Evolutionary conservation across 2,888 invertebrate genomes (phyloP).

Genomic region (Drosophila pegasa): DNA sequence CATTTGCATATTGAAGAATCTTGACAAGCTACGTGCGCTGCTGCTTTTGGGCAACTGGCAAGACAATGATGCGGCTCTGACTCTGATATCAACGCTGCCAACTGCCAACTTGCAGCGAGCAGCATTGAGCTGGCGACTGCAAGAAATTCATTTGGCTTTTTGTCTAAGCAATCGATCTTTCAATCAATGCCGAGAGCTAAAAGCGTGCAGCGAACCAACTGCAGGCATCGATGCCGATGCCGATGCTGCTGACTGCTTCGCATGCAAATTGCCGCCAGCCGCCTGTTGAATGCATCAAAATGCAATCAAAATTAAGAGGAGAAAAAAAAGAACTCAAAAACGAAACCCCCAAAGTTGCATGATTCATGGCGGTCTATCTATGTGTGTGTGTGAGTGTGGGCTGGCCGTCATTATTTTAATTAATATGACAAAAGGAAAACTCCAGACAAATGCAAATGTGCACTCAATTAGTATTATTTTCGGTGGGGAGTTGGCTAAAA

Average conservation of each 20-base stretch:
- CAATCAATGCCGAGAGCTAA: constrained; percentile 75
- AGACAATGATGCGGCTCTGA: constrained; percentile 72
- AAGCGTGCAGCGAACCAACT: constrained; percentile 54
- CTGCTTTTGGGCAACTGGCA: constrained; percentile 66
- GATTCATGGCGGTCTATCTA: constrained; percentile 49
- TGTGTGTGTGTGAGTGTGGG: constrained; percentile 31
- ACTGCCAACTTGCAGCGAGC: constrained; percentile 43
- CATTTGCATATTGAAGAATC: constrained; percentile 76
- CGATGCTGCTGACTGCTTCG: constrained; percentile 33
- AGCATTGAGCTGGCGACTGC: constrained; percentile 27
- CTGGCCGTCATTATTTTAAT: constrained; percentile 67
- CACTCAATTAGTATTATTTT: constrained; percentile 60
- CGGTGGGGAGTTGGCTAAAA: constrained; percentile 39
- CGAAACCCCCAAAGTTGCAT: constrained; percentile 37
- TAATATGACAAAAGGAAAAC: constrained; percentile 63
- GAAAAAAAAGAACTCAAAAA: constrained; percentile 2
- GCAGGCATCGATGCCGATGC: constrained; percentile 40
- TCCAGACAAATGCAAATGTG: constrained; percentile 62
- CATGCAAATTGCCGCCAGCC: constrained; percentile 63
- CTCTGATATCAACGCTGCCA: constrained; percentile 49
- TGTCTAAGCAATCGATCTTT: constrained; percentile 80
- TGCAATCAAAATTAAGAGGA: constrained; percentile 79
- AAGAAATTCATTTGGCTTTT: constrained; percentile 73
- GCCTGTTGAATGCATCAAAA: constrained; percentile 76
- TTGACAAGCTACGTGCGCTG: constrained; percentile 63